phyloP scores from a whole-genome alignment of 1,140 invertebrate species.

The Trissolcus basalis region DNA sequence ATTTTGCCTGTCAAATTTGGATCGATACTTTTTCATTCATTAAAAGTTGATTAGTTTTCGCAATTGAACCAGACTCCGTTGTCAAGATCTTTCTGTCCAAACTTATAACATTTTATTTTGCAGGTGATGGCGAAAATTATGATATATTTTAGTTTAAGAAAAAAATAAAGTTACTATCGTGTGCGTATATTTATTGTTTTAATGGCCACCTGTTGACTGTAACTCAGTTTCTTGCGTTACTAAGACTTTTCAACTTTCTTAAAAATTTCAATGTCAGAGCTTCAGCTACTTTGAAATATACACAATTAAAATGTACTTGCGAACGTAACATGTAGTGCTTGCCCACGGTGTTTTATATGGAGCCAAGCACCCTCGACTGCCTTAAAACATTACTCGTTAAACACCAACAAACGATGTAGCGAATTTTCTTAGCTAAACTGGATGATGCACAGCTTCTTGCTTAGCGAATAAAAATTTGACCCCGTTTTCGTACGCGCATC shows the following conservation, averaged over 20 bases:
- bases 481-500: too few relatives aligned
- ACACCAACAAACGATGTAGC: conserved; percentile 41
- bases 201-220: conserved; percentile 73
- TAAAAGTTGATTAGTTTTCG: background rate
- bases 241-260: conserved; percentile 72
- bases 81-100: background rate
- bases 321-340: conserved; percentile 43
- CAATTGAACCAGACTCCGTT: too few relatives aligned
- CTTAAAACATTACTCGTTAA: conserved; percentile 45
- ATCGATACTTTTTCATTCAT: conserved; percentile 1
- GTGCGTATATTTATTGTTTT: conserved; percentile 74
- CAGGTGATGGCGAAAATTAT: background rate
- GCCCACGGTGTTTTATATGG: conserved; percentile 43
- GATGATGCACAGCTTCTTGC: conserved; percentile 26
- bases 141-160: background rate
- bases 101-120: background rate
- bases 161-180: conserved; percentile 65
- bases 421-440: conserved; percentile 39
- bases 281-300: conserved; percentile 51
- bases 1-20: conserved; percentile 21
- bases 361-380: conserved; percentile 24
- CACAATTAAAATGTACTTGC: conserved; percentile 57
- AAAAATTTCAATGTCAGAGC: conserved; percentile 58
- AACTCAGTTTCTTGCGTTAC: conserved; percentile 72
- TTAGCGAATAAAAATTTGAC: conserved; percentile 24